These are phyloP conservation scores for Alexandromys fortis DNA, from an alignment of 2,113 vertebrate genomes.

Conservation along the genomic window DNA sequence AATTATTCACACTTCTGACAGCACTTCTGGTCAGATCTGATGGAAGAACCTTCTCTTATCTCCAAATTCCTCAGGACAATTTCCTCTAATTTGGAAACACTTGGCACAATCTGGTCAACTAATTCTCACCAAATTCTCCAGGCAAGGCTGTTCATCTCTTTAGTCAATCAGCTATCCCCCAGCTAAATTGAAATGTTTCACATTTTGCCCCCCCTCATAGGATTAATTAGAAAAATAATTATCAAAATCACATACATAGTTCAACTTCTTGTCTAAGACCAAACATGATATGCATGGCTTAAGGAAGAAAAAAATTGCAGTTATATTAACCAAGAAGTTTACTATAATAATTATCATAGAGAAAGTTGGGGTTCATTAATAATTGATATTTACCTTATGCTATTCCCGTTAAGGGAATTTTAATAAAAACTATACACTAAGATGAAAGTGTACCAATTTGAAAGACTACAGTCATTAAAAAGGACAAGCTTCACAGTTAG, in stretches of 20 bases:
- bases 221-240: conserved; percentile 64
- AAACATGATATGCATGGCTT: background rate
- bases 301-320: background rate
- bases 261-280: conserved; percentile 5
- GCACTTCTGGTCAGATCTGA: background rate
- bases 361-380: conserved; percentile 35
- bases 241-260: conserved; percentile 45
- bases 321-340: conserved; percentile 49
- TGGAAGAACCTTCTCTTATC: conserved; percentile 32
- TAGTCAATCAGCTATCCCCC: conserved; percentile 39
- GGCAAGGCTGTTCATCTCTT: background rate
- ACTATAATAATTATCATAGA: conserved; percentile 46
- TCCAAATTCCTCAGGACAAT: conserved; percentile 35
- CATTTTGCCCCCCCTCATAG: background rate
- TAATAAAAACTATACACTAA: conserved; percentile 67
- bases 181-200: conserved; percentile 36
- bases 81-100: conserved; percentile 11
- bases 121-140: conserved; percentile 7
- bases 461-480: conserved; percentile 34
- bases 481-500: background rate
- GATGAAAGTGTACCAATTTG: conserved; percentile 33
- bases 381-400: conserved; percentile 59
- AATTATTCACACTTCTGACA: conserved; percentile 10
- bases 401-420: conserved; percentile 35
- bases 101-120: background rate